Evolutionary conservation across 2,888 invertebrate genomes (phyloP), one percentile per base, ranked within the genome.

Genomic region (Monopis laevigella): DNA sequence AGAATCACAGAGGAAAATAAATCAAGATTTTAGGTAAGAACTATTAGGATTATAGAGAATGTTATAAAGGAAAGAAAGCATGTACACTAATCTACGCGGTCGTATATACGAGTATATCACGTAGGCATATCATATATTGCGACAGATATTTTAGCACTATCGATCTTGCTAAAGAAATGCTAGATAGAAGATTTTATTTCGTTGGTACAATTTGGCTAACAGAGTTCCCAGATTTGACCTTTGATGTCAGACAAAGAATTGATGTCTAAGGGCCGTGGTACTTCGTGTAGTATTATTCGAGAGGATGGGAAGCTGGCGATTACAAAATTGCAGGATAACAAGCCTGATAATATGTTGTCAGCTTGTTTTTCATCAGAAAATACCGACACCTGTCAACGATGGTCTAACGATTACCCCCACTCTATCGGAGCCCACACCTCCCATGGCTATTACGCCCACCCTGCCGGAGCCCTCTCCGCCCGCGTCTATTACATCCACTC

Each of bases 111-210:
- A n/a, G n/a, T n/a, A n/a, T n/a, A n/a, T n/a, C n/a, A n/a, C n/a
- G n/a, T n/a, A n/a, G 29, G 12, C 29, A 29, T 32, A 32, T 32
- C 5, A 32, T 32, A 32, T 5, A 13, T 10, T 32, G 32, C 6
- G 32, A 32, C 32, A 11, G 32, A 7, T 32, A 32, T 32, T 32
- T 32, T 32, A 32, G 13, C 14, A 32, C 14, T 5, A 13, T 32
- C 32, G 14, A 14, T 10, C 14, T 32, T 13, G 12, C 14, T 5
- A 8, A 32, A 5, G 14, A 11, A 13, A 6, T 32, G 14, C 14
- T 32, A 29, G 29, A 8, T 11, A 14, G 14, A 32, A 10, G 32
- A 32, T 32, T 32, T 6, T 13, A 32, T 5, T 32, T 13, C 10
- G 6, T 13, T 32, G 11, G 24, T 21, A 21, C 24, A 21, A 21